Evolutionary conservation across 35 echinoderm and acorn worm species (phyloP), one percentile per base, ranked within the genome.

Genomic region (Ptychodera flava): DNA sequence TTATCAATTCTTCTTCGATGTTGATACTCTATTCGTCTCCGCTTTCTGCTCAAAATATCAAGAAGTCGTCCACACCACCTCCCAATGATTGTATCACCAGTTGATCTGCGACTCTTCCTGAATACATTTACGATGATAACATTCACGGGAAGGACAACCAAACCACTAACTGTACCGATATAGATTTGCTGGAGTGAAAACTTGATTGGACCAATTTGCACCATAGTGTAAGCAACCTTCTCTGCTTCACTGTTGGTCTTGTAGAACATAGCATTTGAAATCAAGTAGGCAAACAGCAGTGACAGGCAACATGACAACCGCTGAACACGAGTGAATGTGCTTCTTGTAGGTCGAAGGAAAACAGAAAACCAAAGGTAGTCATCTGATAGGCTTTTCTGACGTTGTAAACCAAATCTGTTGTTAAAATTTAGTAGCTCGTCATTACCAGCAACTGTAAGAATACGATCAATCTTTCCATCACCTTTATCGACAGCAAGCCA

Each of bases 331-430:
- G 45, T 64, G 45, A 64, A 64, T 12, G 22, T 64, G 22, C 45
- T 64, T 64, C 45, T 6, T 64, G 45, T 64, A 12, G 45, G 45
- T 64, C 45, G 6, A 12, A 64, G 22, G 22, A 64, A 64, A 22
- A 64, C 6, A 64, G 45, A 64, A 64, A 64, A 6, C 45, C 45
- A 64, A 12, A 64, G 22, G 45, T 64, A 22, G 45, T 64, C 45
- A 64, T 64, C 45, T 64, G 45, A 12, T 22, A 64, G 45, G 45
- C 87, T 94, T 92, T 31, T 88, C 87, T 76, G 90, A 81, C 81
- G 93, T 97, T 16, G 90, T 90, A 88, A 90, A 94, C 77, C 93
- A 98, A 80, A 90, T 92, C 95, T 98, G 87, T 0, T 86, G 35
- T 37, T 27, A 45, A 86, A 80, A 32, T 64, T 22, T 1, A 37